phyloP scores from a whole-genome alignment of 1,140 invertebrate species.

The Hylyphantes graminicola region DNA sequence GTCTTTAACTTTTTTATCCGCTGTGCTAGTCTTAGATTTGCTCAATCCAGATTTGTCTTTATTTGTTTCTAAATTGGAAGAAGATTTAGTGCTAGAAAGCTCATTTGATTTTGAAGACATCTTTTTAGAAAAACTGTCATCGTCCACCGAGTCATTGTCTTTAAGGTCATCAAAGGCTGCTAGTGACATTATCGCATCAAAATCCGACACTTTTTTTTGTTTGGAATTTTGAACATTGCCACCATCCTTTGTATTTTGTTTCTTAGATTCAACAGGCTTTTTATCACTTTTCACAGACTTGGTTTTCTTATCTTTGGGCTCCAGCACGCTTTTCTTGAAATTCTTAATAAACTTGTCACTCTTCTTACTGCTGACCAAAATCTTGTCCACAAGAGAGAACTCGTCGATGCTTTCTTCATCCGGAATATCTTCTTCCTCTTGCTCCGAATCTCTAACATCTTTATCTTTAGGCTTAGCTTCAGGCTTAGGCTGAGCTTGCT shows the following conservation, averaged over 20 bases:
- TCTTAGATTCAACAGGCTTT: not conserved
- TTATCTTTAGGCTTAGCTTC: not conserved
- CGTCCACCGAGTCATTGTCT: not conserved
- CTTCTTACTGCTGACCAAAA: slow-evolving; percentile 63
- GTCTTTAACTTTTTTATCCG: slow-evolving; percentile 4
- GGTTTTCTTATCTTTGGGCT: slow-evolving; percentile 7
- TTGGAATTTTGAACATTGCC: not conserved
- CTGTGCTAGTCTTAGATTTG: no score
- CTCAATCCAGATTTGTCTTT: slow-evolving; percentile 3
- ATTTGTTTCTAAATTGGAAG: not conserved
- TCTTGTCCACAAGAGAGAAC: slow-evolving; percentile 68
- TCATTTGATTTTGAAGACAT: no score
- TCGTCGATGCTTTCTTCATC: slow-evolving; percentile 63
- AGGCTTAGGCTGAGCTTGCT: not conserved
- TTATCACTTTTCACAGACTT: not conserved
- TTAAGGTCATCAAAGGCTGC: not conserved
- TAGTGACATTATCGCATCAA: not conserved
- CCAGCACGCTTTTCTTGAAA: slow-evolving; percentile 9
- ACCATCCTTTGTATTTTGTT: not conserved
- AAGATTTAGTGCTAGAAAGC: no score
- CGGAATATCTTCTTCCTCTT: not conserved
- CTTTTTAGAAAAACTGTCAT: not conserved
- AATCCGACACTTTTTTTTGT: not conserved
- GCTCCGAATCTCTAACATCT: not conserved
- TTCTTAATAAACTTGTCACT: slow-evolving; percentile 62